Evolutionary conservation across 2,888 invertebrate species (phyloP), one percentile per base, ranked within the genome.

Genomic region (Rhagophthalmus giganteus): DNA sequence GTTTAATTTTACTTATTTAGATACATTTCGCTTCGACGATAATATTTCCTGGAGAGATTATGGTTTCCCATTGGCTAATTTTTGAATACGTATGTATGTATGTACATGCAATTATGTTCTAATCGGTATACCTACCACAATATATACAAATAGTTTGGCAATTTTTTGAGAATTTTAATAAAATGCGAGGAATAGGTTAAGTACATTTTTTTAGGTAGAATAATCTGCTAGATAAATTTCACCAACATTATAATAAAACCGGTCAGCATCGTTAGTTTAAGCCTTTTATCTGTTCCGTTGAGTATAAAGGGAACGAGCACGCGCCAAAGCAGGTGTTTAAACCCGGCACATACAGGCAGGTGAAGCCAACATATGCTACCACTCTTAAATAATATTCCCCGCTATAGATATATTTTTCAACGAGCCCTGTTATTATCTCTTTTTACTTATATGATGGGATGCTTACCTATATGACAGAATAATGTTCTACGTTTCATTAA

Each of bases 301-400:
- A 20, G 39, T 37, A 47, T 12, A 55, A 37, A 47, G 52, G 60
- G 37, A 39, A 16, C 33, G 48, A 59, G 68, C 69, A 69, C 70
- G 65, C 68, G 70, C 60, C 64, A 61, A 60, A 56, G 61, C 69
- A 70, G 68, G 69, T 71, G 66, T 62, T 67, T 60, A 59, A 58
- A 50, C 50, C 59, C 59, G 60, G 58, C 60, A 39, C 30, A 16
- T 37, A 56, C 54, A 62, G 67, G 68, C 69, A 70, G 70, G 69
- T 70, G 69, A 60, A 68, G 58, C 60, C 57, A 68, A 63, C 70
- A 70, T 69, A 70, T 70, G 70, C 69, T 67, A 60, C 53, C 50
- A 35, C 57, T 51, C 39, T 50, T 54, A 50, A 54, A 47, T 54
- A 53, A 46, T 51, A 41, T 49, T 46, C 40, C 45, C 33, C 33